phyloP scores from a whole-genome alignment of 2,888 invertebrate genomes.

The Tetragonisca angustula region DNA sequence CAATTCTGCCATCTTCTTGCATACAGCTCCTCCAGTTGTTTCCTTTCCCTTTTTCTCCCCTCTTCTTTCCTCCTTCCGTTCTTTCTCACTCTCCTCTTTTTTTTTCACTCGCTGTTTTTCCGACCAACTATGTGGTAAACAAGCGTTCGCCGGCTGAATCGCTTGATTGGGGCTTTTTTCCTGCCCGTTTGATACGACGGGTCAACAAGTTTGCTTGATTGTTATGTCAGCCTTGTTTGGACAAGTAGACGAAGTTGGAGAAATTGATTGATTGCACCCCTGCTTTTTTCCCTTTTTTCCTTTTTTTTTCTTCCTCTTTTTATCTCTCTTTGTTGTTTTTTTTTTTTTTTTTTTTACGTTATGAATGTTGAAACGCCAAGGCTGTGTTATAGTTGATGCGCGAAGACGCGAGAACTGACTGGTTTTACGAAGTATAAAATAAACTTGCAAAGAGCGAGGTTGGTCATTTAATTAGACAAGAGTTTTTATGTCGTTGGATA shows the following conservation, averaged over 20 bases:
- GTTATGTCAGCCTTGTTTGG: conserved; percentile 33
- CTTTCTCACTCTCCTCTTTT: neutral
- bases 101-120: conserved; percentile 12
- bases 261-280: neutral
- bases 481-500: neutral
- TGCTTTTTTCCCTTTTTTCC: neutral
- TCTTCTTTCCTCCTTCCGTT: neutral
- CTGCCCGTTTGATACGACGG: conserved; percentile 30
- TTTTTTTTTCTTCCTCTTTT: neutral
- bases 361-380: neutral
- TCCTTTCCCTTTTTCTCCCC: neutral
- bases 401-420: too few species aligned
- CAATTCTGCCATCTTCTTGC: neutral
- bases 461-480: neutral
- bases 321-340: neutral
- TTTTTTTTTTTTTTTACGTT: neutral
- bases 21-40: too few species aligned
- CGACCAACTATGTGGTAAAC: conserved; percentile 40
- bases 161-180: conserved; percentile 44
- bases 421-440: too few species aligned
- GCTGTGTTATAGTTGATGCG: neutral
- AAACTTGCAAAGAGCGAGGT: neutral
- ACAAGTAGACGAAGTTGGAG: conserved; percentile 10
- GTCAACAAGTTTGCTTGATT: conserved; percentile 49
- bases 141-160: conserved; percentile 25